Conservation (phyloP, 2,113 vertebrate genomes). For the Apaloderma vittatum region DNA sequence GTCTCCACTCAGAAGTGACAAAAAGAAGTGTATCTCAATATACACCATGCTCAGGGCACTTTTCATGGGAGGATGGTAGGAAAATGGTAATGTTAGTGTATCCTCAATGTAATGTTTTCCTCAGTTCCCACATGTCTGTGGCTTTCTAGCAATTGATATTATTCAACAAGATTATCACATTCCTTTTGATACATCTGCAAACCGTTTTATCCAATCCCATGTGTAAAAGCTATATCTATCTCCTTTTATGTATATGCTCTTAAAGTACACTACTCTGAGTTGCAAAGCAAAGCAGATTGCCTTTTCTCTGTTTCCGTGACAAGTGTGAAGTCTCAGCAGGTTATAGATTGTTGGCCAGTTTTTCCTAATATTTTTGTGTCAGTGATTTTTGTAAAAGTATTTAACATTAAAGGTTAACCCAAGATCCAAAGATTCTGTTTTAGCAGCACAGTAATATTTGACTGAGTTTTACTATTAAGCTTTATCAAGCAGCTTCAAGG, state of each 20-base stretch:
- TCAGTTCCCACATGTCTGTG: background rate
- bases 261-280: background rate
- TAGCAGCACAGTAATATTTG: background rate
- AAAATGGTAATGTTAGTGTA: background rate
- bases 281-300: background rate
- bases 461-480: background rate
- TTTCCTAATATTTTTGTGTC: background rate
- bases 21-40: background rate
- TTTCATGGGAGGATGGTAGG: background rate
- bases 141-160: background rate
- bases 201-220: background rate
- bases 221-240: background rate
- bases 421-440: background rate
- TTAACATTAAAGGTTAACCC: background rate
- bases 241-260: background rate
- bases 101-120: background rate
- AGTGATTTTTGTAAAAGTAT: background rate
- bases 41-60: background rate
- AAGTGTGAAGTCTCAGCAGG: background rate
- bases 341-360: background rate
- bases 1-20: background rate
- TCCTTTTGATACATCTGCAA: background rate
- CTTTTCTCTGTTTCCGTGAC: background rate
- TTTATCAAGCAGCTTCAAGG: background rate
- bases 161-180: background rate